Evolutionary conservation across 2,797 vertebrate genomes (phyloP).

Genomic region (Arrhamphus sclerolepis): DNA sequence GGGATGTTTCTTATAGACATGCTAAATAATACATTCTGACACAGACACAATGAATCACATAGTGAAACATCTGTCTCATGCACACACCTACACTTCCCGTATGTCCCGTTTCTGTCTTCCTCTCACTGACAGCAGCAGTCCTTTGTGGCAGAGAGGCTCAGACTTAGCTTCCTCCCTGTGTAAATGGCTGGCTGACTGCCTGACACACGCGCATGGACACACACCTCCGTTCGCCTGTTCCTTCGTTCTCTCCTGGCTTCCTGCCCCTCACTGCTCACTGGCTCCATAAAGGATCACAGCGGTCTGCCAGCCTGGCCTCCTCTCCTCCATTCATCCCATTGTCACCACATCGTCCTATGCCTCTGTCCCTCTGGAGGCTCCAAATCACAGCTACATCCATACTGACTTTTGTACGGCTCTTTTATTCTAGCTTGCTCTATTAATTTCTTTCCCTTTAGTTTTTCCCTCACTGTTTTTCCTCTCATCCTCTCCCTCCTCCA

Average conservation of each 20-base stretch:
- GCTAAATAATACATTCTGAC: neutral
- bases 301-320: constrained; percentile 58
- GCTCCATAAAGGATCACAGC: constrained; percentile 58
- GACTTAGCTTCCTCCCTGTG: constrained; percentile 49
- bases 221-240: constrained; percentile 39
- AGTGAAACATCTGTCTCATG: too few species aligned
- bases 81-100: constrained; percentile 4
- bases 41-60: constrained; percentile 1
- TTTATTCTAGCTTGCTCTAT: constrained; percentile 20
- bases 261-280: constrained; percentile 39
- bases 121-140: constrained; percentile 53
- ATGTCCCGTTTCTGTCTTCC: constrained; percentile 29
- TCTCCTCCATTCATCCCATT: constrained; percentile 62
- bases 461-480: constrained; percentile 9
- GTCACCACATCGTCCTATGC: constrained; percentile 53
- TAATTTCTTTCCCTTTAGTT: constrained; percentile 20
- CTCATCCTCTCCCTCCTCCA: constrained; percentile 23
- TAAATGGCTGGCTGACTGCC: constrained; percentile 60
- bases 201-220: constrained; percentile 34
- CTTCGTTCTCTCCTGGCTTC: constrained; percentile 44
- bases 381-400: constrained; percentile 39
- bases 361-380: constrained; percentile 34
- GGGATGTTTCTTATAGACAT: neutral
- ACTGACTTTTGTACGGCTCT: constrained; percentile 45
- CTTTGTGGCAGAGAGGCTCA: constrained; percentile 50